Evolutionary conservation across 2,113 vertebrate genomes (phyloP).

Genomic region (Menura novaehollandiae): DNA sequence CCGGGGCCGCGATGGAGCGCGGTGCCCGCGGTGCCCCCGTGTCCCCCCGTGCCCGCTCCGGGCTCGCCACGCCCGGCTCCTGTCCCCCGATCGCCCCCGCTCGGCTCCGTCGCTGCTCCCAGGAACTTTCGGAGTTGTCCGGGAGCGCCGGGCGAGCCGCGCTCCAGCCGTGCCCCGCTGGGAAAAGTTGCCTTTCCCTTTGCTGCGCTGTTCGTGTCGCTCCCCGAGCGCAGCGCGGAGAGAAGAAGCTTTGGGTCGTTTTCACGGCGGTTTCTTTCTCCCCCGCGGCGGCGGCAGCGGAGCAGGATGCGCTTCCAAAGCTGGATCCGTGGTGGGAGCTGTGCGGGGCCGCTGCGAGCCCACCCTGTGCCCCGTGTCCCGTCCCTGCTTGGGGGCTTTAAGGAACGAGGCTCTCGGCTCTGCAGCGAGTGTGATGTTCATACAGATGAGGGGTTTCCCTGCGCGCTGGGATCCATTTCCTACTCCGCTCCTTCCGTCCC

Average conservation of each 20-base stretch:
- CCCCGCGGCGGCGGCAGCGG: background rate
- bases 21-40: background rate
- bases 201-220: accelerated
- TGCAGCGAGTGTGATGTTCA: background rate
- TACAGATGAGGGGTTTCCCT: background rate
- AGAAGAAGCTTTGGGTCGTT: background rate
- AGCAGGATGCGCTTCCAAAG: background rate
- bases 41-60: background rate
- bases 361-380: accelerated
- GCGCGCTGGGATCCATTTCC: background rate
- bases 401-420: accelerated
- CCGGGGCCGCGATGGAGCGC: background rate
- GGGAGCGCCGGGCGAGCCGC: background rate
- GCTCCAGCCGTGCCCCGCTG: background rate
- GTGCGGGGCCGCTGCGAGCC: background rate
- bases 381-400: accelerated
- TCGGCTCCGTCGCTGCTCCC: background rate
- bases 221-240: background rate
- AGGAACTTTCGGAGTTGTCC: background rate
- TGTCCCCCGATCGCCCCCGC: no score
- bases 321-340: background rate
- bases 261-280: accelerated
- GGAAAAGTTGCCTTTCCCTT: background rate
- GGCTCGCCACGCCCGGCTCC: no score
- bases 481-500: background rate